phyloP scores from a whole-genome alignment of 2,797 vertebrate genomes.

The Sorex maritimensis region DNA sequence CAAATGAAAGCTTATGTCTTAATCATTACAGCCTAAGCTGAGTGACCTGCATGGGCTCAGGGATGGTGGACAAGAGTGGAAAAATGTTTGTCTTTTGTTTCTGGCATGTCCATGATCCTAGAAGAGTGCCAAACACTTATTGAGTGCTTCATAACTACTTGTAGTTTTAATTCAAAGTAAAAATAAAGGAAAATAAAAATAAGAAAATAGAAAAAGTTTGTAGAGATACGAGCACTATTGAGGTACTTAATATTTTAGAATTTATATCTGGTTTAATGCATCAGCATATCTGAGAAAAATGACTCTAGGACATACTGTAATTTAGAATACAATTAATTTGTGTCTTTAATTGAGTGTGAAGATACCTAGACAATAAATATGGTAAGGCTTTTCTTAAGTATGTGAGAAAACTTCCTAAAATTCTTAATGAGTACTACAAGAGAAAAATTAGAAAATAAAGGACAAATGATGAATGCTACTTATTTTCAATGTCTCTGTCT shows the following conservation, averaged over 20 bases:
- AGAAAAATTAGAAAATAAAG: neutral
- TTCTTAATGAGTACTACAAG: neutral
- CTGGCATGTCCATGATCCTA: neutral
- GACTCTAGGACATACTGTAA: conserved; percentile 22
- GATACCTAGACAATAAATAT: neutral
- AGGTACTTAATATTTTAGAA: conserved; percentile 55
- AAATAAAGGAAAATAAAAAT: neutral
- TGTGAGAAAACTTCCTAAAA: conserved; percentile 64
- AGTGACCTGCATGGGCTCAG: neutral
- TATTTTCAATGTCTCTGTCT: neutral
- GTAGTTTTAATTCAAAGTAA: neutral
- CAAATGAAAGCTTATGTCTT: neutral
- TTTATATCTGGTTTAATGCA: neutral
- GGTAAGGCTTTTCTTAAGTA: conserved; percentile 39
- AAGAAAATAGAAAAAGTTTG: neutral
- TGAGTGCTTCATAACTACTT: neutral
- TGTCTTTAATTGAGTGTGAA: conserved; percentile 54
- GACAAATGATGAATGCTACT: neutral
- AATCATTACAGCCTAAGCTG: neutral
- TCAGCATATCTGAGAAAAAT: neutral
- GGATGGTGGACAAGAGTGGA: neutral
- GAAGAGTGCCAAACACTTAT: neutral
- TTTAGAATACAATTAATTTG: conserved; percentile 54
- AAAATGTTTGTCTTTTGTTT: neutral
- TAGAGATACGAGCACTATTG: neutral